Conservation (phyloP, 1,140 invertebrate genomes). For the Lamellibrachia luymesi region DNA sequence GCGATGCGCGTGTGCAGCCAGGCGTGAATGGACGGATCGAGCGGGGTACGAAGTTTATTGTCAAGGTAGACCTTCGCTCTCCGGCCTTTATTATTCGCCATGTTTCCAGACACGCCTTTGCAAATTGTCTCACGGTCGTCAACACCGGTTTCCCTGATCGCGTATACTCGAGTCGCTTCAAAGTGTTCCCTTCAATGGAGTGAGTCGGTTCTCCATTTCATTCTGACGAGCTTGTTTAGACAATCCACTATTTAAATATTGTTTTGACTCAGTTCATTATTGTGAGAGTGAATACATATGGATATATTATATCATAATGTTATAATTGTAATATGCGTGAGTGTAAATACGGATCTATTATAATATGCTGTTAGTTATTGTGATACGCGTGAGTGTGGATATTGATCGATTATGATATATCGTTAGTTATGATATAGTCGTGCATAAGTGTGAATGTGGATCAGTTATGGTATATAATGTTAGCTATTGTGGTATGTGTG, state of each 20-base stretch:
- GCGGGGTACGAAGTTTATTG: neutral
- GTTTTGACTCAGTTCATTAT: neutral
- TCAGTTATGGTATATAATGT: too few species aligned
- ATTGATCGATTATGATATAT: neutral
- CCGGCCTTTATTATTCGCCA: neutral
- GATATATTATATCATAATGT: too few species aligned
- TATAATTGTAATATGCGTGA: too few species aligned
- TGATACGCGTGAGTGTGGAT: neutral
- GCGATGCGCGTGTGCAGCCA: neutral
- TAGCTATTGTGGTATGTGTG: too few species aligned
- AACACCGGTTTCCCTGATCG: neutral
- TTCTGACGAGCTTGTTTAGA: neutral
- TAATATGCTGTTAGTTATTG: neutral
- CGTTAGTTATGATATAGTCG: too few species aligned
- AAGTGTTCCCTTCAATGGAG: neutral
- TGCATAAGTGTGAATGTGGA: too few species aligned
- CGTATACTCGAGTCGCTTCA: neutral
- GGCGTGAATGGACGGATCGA: neutral
- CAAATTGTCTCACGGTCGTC: neutral
- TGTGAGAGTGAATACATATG: too few species aligned
- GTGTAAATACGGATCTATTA: too few species aligned
- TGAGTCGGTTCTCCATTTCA: neutral
- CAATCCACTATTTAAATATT: neutral
- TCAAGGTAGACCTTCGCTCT: neutral
- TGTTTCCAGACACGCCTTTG: neutral